Evolutionary conservation across 2,888 invertebrate genomes (phyloP), one percentile per base, ranked within the genome.

Genomic region (Caradrina kadenii): DNA sequence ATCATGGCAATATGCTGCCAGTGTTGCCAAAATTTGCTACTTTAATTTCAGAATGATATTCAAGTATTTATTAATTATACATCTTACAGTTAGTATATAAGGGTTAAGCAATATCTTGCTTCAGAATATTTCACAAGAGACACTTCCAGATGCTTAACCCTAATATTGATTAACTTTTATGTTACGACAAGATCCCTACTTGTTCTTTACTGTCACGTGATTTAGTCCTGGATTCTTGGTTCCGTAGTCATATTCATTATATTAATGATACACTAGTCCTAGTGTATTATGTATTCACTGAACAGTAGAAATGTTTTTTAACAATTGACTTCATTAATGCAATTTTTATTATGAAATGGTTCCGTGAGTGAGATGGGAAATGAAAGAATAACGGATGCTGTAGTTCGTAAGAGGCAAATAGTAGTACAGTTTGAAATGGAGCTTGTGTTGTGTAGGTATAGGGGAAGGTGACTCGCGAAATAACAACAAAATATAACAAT

Each of bases 131-230:
- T 53, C 53, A 49, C 53, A 13, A 55, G 59, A 48, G 76, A 26
- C 53, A 50, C 55, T 60, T 61, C 8, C n/a, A n/a, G 52, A 62
- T 59, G 26, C 56, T 63, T 70, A 62, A 64, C 61, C 61, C n/a
- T 52, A 52, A 63, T 69, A 50, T 59, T 63, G 56, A 48, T 69
- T 63, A 76, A 50, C 26, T 69, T 76, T 77, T 59, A 77, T 64
- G 52, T 48, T 31, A 66, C 21, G n/a, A 60, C 45, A 50, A 56
- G 42, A 26, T 4, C 26, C 26, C 26, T 49, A 35, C 17, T 11
- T 26, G 1, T 19, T 42, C 39, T 55, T 55, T 67, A 63, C 26
- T 42, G 22, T 76, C 67, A 67, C 59, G 69, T 66, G 48, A 55
- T 66, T 54, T 60, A 61, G 42, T 60, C n/a, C 45, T n/a, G 17